Evolutionary conservation across 30 jellyfish, hydroid and myxozoan species (phyloP), one percentile per base, ranked within the genome.

Genomic region (Phacellophora camtschatica): DNA sequence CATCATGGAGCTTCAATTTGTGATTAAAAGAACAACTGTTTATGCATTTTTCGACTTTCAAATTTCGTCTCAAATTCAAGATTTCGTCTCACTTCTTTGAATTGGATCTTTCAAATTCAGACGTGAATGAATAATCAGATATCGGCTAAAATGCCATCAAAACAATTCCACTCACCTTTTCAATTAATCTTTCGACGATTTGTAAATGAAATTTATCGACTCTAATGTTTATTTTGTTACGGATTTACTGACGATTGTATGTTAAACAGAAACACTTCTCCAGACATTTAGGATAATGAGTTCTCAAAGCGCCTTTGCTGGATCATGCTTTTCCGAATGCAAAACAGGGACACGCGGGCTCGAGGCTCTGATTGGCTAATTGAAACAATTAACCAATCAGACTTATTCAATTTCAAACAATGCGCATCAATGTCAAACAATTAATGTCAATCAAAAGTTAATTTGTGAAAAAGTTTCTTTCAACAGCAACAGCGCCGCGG

Each of bases 271-370:
- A 68, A 23, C 32, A 57, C 48, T 78, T 41, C 31, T 42, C 73
- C 90, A 78, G 90, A 78, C 90, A 78, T 51, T 78, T 51, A 50
- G 69, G 79, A 78, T 78, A 78, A 78, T 78, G 63, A 57, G 73
- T 65, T 66, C 86, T 46, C 27, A 37, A 55, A 68, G 54, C 90
- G 82, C 82, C 29, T 66, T 78, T 78, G 90, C 64, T 51, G 74
- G 69, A 78, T 63, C 90, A 78, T 78, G 90, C 90, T 68, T 78
- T 78, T 63, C 37, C 71, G 90, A 78, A 62, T 76, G 88, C 88
- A 76, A 76, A 71, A 57, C 49, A 74, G 87, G 77, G 74, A 78
- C 90, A 78, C 90, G 90, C 90, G 90, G 90, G 90, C 64, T 78
- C 81, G 30, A 65, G 50, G n/a, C 46, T 55, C 82, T 78, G 73